phyloP scores from a whole-genome alignment of 2,888 invertebrate genomes.

The Augiades crinisus region DNA sequence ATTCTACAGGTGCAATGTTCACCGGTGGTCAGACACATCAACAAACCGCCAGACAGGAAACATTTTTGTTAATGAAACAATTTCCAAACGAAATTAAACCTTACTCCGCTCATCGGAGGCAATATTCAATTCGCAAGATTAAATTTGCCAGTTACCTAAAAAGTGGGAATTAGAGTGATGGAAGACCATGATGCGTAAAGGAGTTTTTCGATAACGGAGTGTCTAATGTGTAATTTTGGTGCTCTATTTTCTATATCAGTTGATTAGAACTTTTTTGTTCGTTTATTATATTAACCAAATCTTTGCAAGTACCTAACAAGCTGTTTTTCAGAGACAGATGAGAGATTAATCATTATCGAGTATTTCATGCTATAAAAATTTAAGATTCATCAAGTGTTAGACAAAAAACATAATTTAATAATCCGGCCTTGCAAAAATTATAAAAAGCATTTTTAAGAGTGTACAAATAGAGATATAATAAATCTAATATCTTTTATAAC shows the following conservation, averaged over 20 bases:
- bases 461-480: background rate
- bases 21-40: constrained; percentile 69
- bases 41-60: constrained; percentile 34
- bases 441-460: too few relatives aligned
- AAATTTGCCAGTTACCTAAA: constrained; percentile 35
- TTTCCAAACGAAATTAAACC: constrained; percentile 38
- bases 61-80: constrained; percentile 16
- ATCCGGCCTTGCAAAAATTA: too few relatives aligned
- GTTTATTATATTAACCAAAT: too few relatives aligned
- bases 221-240: constrained; percentile 1
- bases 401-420: too few relatives aligned
- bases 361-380: too few relatives aligned
- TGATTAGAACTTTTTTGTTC: background rate
- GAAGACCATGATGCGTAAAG: constrained; percentile 34
- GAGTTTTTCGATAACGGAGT: background rate
- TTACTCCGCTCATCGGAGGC: constrained; percentile 30
- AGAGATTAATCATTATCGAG: too few relatives aligned
- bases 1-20: constrained; percentile 73
- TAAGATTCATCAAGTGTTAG: too few relatives aligned
- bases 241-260: background rate
- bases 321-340: too few relatives aligned
- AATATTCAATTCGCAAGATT: background rate
- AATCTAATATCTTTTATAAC: background rate
- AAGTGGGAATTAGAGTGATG: constrained; percentile 48
- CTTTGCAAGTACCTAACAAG: too few relatives aligned